Conservation (phyloP, 1,140 invertebrate species). For the Psix sp. region DNA sequence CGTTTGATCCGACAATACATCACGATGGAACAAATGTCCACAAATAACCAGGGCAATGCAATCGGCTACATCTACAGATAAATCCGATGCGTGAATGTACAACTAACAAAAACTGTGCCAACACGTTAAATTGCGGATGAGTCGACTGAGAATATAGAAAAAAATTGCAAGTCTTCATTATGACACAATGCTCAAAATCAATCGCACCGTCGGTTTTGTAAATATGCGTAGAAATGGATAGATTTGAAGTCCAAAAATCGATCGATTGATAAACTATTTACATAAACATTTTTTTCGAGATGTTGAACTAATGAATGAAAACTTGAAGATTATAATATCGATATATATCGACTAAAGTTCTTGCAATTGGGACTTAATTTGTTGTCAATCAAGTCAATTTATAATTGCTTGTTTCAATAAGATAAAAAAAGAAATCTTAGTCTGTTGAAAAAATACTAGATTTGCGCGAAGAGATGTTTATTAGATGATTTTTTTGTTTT, state of each 20-base stretch:
- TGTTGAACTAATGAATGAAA: slow-evolving; percentile 19
- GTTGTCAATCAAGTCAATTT: slow-evolving; percentile 39
- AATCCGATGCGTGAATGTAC: slow-evolving; percentile 12
- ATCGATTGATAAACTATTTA: slow-evolving; percentile 26
- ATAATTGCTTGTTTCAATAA: slow-evolving; percentile 22
- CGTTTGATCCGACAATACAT: slow-evolving; percentile 97
- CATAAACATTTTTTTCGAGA: background rate
- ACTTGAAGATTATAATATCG: slow-evolving; percentile 1
- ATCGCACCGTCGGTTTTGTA: slow-evolving; percentile 67
- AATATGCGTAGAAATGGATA: slow-evolving; percentile 66
- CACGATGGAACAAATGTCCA: slow-evolving; percentile 85
- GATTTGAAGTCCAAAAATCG: slow-evolving; percentile 46
- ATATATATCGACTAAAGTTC: slow-evolving; percentile 3
- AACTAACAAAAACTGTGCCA: slow-evolving; percentile 44
- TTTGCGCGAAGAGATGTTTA: slow-evolving; percentile 6
- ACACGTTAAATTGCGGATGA: slow-evolving; percentile 24
- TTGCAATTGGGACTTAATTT: slow-evolving; percentile 29
- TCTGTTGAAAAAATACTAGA: background rate
- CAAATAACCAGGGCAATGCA: slow-evolving; percentile 65
- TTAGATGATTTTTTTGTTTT: slow-evolving; percentile 5
- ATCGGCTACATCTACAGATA: slow-evolving; percentile 73
- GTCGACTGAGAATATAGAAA: slow-evolving; percentile 34
- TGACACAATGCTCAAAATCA: slow-evolving; percentile 66
- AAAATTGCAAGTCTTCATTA: slow-evolving; percentile 24
- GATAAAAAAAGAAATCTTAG: slow-evolving; percentile 6